Conservation (phyloP, 2,113 vertebrate genomes). For the Chaetops frenatus region DNA sequence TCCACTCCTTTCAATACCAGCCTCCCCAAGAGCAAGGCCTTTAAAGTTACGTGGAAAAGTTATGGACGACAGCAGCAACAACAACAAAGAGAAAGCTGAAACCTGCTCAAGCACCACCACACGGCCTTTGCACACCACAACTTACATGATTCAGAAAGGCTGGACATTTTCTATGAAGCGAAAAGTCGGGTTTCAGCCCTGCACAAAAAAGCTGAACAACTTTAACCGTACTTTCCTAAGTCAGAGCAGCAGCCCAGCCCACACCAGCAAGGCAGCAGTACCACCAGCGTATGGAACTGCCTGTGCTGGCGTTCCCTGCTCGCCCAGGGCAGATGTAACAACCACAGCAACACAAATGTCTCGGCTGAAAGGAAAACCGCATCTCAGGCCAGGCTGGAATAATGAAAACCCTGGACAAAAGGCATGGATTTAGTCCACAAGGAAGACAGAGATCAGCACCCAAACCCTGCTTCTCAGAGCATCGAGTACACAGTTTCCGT, state of each 20-base stretch:
- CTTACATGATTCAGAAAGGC: rapidly evolving
- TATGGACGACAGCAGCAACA: neutral
- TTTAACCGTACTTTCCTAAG: neutral
- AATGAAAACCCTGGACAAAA: neutral
- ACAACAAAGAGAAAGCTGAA: neutral
- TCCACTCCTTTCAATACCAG: constrained; percentile 2
- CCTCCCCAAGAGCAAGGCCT: neutral
- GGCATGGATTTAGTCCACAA: neutral
- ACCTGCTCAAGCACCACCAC: neutral
- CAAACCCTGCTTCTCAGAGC: neutral
- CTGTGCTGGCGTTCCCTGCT: neutral
- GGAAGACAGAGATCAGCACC: neutral
- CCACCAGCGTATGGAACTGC: rapidly evolving
- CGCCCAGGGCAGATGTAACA: neutral
- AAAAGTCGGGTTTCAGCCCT: neutral
- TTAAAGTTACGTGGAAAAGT: neutral
- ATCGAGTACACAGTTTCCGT: neutral
- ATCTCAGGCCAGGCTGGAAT: neutral
- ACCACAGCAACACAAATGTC: neutral
- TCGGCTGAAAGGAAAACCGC: neutral
- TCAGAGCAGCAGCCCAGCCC: neutral
- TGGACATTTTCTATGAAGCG: rapidly evolving
- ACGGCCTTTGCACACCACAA: neutral
- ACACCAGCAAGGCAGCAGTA: neutral
- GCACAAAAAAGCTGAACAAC: neutral